phyloP scores from a whole-genome alignment of 2,113 vertebrate species.

The Pelmatolapia mariae region DNA sequence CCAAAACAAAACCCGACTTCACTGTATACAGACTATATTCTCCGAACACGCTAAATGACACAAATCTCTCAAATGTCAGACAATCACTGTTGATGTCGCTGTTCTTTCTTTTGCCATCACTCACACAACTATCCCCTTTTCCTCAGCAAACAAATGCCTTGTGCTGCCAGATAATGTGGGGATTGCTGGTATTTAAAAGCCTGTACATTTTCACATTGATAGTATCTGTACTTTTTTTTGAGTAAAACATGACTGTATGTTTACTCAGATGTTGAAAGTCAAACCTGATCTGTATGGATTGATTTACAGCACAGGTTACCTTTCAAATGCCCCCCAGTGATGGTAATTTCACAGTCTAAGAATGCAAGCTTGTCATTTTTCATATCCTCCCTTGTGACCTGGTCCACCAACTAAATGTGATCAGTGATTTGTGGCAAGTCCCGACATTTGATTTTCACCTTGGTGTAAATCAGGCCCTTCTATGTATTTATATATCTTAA shows the following conservation, averaged over 20 bases:
- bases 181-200: neutral
- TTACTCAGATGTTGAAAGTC: neutral
- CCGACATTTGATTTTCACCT: neutral
- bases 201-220: neutral
- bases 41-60: neutral
- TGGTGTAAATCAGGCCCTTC: neutral
- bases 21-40: neutral
- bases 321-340: neutral
- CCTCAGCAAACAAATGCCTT: neutral
- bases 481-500: neutral
- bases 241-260: neutral
- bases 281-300: neutral
- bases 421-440: neutral
- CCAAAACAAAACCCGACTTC: neutral
- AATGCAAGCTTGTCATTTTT: neutral
- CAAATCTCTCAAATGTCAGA: neutral
- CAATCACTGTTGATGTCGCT: neutral
- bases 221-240: neutral
- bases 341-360: neutral
- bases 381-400: neutral
- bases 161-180: neutral
- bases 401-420: neutral
- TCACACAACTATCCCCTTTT: neutral
- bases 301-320: no score
- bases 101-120: neutral